Evolutionary conservation across 2,888 invertebrate species (phyloP), one percentile per base, ranked within the genome.

Genomic region (Ditylenchus weischeri): DNA sequence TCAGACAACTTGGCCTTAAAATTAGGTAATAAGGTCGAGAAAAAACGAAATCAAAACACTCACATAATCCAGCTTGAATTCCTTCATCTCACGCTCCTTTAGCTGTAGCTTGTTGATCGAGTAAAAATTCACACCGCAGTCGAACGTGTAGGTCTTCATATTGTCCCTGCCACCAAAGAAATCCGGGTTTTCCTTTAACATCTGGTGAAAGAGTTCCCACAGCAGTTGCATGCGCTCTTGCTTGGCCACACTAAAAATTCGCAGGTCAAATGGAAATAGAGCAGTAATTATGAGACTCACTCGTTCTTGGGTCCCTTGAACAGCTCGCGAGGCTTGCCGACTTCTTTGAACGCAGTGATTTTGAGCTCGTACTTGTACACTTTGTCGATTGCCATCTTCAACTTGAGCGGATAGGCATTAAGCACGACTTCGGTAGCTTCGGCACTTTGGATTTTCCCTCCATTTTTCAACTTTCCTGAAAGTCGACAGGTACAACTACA

Each of bases 101-200:
- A 59, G 54, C 1, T 47, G 43, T 21, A 59, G n/a, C 19, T 49
- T 50, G 10, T 38, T 21, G 36, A 57, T 13, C 13, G 58, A 58
- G 50, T 62, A 69, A 0, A 69, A 51, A n/a, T 61, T 35, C 7
- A 68, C 29, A 8, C 69, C 69, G 18, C 69, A 69, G 49, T 69
- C 69, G 58, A 51, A 69, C 13, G 38, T 48, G 29, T 15, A 67
- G 3, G 47, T 29, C 35, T 10, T 10, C 21, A 54, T 54, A 2
- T 36, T 51, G 13, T 67, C 51, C 1, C 50, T 49, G 36, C 19
- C 51, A 1, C 66, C 66, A 38, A 68, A 68, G 11, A 67, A 61
- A 15, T 59, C n/a, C n/a, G 48, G 48, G n/a, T 68, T 50, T 18
- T 50, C 18, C 6, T 61, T 58, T 15, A 68, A 19, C n/a, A 68